phyloP scores from a whole-genome alignment of 1,140 invertebrate species.

The Atopsyche davidsoni region DNA sequence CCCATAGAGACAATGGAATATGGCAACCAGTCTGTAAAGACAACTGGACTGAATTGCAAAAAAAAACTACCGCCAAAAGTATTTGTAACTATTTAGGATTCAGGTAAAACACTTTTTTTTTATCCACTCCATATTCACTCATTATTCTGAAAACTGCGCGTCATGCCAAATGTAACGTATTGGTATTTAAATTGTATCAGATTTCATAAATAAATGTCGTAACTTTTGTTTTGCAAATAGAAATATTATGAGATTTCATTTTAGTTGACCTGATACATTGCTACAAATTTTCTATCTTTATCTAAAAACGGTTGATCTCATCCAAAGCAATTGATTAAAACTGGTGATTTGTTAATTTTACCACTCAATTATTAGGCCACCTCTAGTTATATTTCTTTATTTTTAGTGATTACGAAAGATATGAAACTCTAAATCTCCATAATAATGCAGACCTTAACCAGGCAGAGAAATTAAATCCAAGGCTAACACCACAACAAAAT shows the following conservation, averaged over 20 bases:
- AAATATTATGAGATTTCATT: no score
- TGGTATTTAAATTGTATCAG: no score
- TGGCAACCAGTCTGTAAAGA: slow-evolving; percentile 59
- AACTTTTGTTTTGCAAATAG: no score
- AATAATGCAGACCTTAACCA: slow-evolving; percentile 7
- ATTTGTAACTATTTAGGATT: slow-evolving; percentile 60
- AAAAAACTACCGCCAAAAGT: slow-evolving; percentile 40
- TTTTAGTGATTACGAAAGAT: slow-evolving; percentile 30
- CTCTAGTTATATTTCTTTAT: slow-evolving; percentile 11
- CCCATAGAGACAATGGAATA: slow-evolving; percentile 46
- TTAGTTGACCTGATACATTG: no score
- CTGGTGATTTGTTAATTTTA: no score
- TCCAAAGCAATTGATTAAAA: no score
- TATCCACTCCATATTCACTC: slow-evolving; percentile 1
- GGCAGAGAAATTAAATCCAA: not conserved
- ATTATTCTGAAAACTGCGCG: not conserved
- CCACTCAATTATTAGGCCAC: no score
- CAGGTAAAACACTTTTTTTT: slow-evolving; percentile 36
- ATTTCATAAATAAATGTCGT: no score
- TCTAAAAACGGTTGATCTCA: no score
- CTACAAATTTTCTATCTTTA: no score
- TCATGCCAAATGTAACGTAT: no score
- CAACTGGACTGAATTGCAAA: slow-evolving; percentile 36
- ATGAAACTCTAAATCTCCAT: no score
- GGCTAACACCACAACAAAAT: not conserved